phyloP scores from a whole-genome alignment of 2,797 vertebrate genomes.

The Melanotaenia pygmaea region DNA sequence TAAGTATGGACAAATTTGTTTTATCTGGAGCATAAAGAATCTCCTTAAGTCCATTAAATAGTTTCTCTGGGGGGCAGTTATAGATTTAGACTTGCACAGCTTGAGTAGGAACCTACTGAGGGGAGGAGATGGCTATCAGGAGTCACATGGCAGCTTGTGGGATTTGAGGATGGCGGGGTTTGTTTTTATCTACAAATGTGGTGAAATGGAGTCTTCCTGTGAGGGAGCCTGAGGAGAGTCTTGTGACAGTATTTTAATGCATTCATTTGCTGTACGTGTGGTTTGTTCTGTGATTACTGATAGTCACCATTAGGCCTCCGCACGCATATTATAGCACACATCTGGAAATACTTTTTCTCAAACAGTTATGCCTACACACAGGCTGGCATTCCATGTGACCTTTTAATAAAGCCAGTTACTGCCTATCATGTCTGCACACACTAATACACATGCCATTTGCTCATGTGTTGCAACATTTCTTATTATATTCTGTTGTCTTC shows the following conservation, averaged over 20 bases:
- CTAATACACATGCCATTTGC: conserved; percentile 36
- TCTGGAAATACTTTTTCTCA: conserved; percentile 72
- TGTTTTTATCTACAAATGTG: conserved; percentile 61
- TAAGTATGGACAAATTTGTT: conserved; percentile 63
- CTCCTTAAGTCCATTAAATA: conserved; percentile 70
- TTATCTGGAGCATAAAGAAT: conserved; percentile 67
- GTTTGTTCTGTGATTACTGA: conserved; percentile 53
- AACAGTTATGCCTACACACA: conserved; percentile 57
- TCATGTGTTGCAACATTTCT: conserved; percentile 23
- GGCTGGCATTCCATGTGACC: conserved; percentile 57
- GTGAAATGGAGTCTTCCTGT: conserved; percentile 77
- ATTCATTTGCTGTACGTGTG: conserved; percentile 42
- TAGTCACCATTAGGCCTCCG: conserved; percentile 66
- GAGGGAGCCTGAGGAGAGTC: conserved; percentile 66
- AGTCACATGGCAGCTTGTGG: conserved; percentile 60
- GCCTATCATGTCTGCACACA: conserved; percentile 12
- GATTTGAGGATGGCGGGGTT: conserved; percentile 29
- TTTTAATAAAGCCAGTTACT: conserved; percentile 58
- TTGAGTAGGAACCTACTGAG: conserved; percentile 73
- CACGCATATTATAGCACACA: conserved; percentile 66
- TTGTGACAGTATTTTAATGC: conserved; percentile 65
- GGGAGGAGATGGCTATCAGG: conserved; percentile 78
- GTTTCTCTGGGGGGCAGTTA: conserved; percentile 67
- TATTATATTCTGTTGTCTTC: conserved; percentile 5
- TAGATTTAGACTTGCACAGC: conserved; percentile 57